phyloP scores from a whole-genome alignment of 2,113 vertebrate genomes.

The Condylura cristata region DNA sequence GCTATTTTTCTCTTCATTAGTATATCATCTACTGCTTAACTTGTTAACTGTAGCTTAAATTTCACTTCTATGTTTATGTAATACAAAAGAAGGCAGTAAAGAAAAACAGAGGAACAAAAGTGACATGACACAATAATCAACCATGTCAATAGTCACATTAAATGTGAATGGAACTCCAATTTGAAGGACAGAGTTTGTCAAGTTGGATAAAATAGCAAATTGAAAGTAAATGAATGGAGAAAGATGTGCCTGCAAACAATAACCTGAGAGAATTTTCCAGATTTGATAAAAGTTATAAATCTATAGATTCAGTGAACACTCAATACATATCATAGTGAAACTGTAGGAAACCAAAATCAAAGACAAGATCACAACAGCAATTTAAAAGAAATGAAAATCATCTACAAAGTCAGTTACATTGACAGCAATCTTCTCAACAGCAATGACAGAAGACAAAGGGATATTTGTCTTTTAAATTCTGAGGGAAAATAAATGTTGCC shows the following conservation, averaged over 20 bases:
- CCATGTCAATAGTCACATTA: constrained; percentile 5
- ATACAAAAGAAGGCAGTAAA: constrained; percentile 1
- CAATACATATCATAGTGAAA: not conserved
- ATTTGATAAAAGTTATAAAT: constrained; percentile 14
- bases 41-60: not conserved
- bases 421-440: not conserved
- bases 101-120: not conserved
- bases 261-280: not conserved
- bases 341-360: not conserved
- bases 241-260: not conserved
- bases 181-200: not conserved
- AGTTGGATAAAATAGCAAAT: not conserved
- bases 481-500: constrained; percentile 24
- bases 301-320: not conserved
- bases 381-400: constrained; percentile 13
- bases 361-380: constrained; percentile 21
- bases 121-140: not conserved
- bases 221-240: not conserved
- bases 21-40: constrained; percentile 2
- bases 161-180: not conserved
- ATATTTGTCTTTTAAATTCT: constrained; percentile 7
- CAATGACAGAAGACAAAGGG: constrained; percentile 32
- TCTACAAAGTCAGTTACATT: constrained; percentile 16
- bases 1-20: not conserved
- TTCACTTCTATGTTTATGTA: not conserved